These are phyloP conservation scores for Corydoras sp. DNA, from an alignment of 2,113 vertebrate genomes.

Conservation along the genomic window DNA sequence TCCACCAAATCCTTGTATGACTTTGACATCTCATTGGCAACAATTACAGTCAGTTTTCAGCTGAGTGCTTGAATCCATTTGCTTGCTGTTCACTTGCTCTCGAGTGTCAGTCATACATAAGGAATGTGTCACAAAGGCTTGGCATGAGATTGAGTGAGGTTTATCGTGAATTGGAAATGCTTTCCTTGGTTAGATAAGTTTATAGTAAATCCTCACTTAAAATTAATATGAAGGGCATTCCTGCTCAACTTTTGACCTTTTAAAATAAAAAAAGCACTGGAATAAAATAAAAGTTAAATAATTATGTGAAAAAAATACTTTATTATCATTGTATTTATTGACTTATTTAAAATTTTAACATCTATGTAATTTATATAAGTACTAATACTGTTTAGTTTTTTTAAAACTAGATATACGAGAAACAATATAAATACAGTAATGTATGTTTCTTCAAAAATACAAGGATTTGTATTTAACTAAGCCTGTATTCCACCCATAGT, in stretches of 20 bases:
- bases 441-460: no score
- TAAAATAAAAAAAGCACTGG: no score
- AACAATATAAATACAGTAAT: no score
- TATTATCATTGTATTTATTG: no score
- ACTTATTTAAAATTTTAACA: no score
- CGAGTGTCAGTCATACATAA: slow-evolving; percentile 33
- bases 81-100: slow-evolving; percentile 37
- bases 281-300: no score
- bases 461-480: no score
- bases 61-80: slow-evolving; percentile 44
- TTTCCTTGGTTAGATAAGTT: slow-evolving; percentile 29
- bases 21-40: slow-evolving; percentile 42
- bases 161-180: slow-evolving; percentile 42
- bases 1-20: slow-evolving; percentile 22
- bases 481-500: no score
- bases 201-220: slow-evolving; percentile 26
- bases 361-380: no score
- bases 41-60: slow-evolving; percentile 42
- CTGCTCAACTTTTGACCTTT: background rate
- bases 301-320: no score
- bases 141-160: slow-evolving; percentile 32
- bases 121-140: slow-evolving; percentile 26
- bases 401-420: no score
- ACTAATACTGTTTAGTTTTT: no score
- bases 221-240: slow-evolving; percentile 25